These are phyloP conservation scores for Pteruthius melanotis DNA, from an alignment of 2,113 vertebrate species.

Conservation along the genomic window DNA sequence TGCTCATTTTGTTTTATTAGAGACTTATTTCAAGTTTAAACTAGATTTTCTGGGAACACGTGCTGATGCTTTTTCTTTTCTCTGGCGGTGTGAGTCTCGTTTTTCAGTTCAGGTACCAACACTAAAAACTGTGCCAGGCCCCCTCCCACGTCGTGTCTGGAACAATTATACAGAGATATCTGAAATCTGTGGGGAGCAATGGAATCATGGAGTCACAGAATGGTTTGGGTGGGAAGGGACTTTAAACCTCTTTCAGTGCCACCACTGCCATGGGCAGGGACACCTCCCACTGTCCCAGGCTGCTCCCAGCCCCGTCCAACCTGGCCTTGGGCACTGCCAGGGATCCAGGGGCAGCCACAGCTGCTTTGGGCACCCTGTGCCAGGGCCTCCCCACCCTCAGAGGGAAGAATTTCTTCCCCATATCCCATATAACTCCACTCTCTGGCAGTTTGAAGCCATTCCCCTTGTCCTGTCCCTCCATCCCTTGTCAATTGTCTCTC, in stretches of 20 bases:
- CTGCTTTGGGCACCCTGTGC: background rate
- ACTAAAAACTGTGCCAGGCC: background rate
- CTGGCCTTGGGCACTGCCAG: background rate
- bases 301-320: background rate
- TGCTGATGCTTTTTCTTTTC: background rate
- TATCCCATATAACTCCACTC: rapidly evolving
- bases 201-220: background rate
- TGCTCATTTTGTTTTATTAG: background rate
- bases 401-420: rapidly evolving
- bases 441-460: rapidly evolving
- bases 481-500: rapidly evolving
- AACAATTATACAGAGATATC: rapidly evolving
- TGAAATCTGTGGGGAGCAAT: background rate
- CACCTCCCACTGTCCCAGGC: background rate
- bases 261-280: background rate
- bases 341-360: background rate
- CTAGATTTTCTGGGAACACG: background rate
- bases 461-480: background rate
- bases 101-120: background rate
- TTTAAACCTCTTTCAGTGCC: background rate
- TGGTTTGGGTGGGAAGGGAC: background rate
- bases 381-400: rapidly evolving
- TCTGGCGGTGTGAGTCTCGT: rapidly evolving
- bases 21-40: background rate
- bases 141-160: background rate